These are phyloP conservation scores for Ceuthmochares aereus DNA, from an alignment of 2,113 vertebrate genomes.

Conservation along the genomic window DNA sequence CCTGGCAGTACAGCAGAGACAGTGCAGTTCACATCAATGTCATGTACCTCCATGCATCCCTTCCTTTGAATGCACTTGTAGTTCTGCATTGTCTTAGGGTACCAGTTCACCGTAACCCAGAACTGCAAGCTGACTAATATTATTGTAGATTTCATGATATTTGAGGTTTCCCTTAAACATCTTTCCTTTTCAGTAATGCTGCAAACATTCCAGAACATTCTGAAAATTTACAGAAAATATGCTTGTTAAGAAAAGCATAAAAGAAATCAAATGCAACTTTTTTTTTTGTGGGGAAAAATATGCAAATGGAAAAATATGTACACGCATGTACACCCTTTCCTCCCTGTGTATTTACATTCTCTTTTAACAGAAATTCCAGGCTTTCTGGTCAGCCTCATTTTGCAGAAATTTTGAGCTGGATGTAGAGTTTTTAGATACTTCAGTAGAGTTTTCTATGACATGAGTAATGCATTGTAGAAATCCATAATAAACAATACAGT, in stretches of 20 bases:
- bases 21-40: not conserved
- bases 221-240: not conserved
- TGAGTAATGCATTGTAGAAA: not conserved
- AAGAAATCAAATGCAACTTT: not conserved
- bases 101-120: no score
- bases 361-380: not conserved
- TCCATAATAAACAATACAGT: not conserved
- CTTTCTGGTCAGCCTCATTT: not conserved
- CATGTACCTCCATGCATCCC: no score
- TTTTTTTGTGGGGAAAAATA: not conserved
- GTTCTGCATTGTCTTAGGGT: no score
- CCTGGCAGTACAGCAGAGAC: not conserved
- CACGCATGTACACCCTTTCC: no score
- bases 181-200: not conserved
- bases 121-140: not conserved
- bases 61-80: not conserved
- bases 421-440: not conserved
- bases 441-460: not conserved
- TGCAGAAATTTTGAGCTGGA: not conserved
- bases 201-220: not conserved
- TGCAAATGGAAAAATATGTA: not conserved
- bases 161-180: not conserved
- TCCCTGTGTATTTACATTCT: not conserved
- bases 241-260: not conserved
- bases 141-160: not conserved